These are phyloP conservation scores for Scarus forsteni DNA, from an alignment of 2,797 vertebrate genomes.

Conservation along the genomic window DNA sequence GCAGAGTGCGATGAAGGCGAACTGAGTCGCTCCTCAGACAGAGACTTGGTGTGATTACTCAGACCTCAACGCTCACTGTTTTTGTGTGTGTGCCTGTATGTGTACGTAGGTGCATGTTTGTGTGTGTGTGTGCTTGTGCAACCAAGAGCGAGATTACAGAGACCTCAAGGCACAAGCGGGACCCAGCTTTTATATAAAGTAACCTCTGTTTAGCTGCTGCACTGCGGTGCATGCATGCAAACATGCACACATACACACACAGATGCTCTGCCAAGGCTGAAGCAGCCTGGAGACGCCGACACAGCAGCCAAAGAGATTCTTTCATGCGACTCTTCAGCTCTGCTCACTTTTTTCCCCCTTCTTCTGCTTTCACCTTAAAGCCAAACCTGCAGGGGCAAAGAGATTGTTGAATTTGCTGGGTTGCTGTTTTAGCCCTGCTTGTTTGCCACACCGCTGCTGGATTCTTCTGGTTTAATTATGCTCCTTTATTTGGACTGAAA, in stretches of 20 bases:
- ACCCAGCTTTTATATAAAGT: slow-evolving; percentile 85
- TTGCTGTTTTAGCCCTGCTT: slow-evolving; percentile 36
- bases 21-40: slow-evolving; percentile 73
- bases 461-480: slow-evolving; percentile 26
- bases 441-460: slow-evolving; percentile 37
- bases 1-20: slow-evolving; percentile 68
- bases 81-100: slow-evolving; percentile 39
- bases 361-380: neutral
- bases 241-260: slow-evolving; percentile 19
- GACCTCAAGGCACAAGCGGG: slow-evolving; percentile 80
- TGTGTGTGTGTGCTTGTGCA: slow-evolving; percentile 49
- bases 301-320: slow-evolving; percentile 61
- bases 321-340: slow-evolving; percentile 47
- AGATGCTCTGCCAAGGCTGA: slow-evolving; percentile 54
- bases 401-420: slow-evolving; percentile 33
- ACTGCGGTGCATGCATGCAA: slow-evolving; percentile 65
- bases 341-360: slow-evolving; percentile 15
- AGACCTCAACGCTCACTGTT: slow-evolving; percentile 66
- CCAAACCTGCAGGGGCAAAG: slow-evolving; percentile 24
- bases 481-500: slow-evolving; percentile 41
- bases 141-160: slow-evolving; percentile 78
- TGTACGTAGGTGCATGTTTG: slow-evolving; percentile 41
- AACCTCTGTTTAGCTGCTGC: slow-evolving; percentile 84
- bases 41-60: slow-evolving; percentile 72
- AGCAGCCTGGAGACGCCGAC: slow-evolving; percentile 52